Evolutionary conservation across 2,888 invertebrate genomes (phyloP), one percentile per base, ranked within the genome.

Genomic region (Plemyria rubiginata): DNA sequence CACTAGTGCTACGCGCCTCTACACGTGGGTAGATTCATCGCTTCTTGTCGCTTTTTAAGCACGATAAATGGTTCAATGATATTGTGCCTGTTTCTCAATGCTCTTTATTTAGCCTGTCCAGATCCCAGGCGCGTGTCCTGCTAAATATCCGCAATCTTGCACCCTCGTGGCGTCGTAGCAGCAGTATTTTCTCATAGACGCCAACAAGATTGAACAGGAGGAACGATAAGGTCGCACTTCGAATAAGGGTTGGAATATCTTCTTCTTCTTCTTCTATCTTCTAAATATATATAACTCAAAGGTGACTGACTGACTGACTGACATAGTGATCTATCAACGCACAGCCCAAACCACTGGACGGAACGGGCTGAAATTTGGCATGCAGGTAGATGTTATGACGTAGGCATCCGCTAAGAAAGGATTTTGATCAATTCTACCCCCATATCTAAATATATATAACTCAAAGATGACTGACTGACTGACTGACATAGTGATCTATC

Each of bases 161-260:
- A 84, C 75, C 80, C 85, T 73, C 67, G 65, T 67, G 68, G 80
- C 85, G 87, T 87, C 82, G 81, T 78, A 75, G 75, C 72, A 72
- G 80, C 90, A 84, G 85, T 91, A 92, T 91, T 87, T 92, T 84
- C 92, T 92, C 89, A 90, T 91, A 87, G 85, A 85, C 79, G 78
- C 79, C 84, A 83, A 82, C 84, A 84, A 90, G 90, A 91, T 87
- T 87, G 89, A 90, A 83, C 87, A 76, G 82, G 80, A 81, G 82
- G 43, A 56, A 64, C 46, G 9, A 7, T 51, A 16, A n/a, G 51
- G 57, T 40, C 54, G 65, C 65, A 65, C 57, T 50, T n/a, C 46
- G 60, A 65, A 54, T 15, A 51, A 45, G 16, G 8, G 8, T 43
- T 43, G 43, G 43, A 8, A 32, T 8, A n/a, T n/a, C n/a, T n/a